These are phyloP conservation scores for Lamprotornis superbus DNA, from an alignment of 2,113 vertebrate species.

Conservation along the genomic window DNA sequence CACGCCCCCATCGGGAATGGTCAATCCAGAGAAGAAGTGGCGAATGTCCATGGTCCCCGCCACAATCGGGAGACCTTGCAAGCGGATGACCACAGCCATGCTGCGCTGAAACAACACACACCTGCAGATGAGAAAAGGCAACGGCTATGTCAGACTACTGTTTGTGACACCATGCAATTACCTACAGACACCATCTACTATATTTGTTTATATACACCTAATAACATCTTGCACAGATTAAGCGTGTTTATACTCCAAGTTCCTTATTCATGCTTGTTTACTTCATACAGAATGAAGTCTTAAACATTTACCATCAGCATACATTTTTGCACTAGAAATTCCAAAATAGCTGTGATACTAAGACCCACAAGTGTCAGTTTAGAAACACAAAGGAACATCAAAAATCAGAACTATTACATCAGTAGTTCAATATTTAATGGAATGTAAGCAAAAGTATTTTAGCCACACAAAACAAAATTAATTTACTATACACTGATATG, in stretches of 20 bases:
- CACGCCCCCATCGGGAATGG: slow-evolving; percentile 99
- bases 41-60: slow-evolving; percentile 99
- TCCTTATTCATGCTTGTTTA: slow-evolving; percentile 37
- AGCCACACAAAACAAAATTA: background rate
- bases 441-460: background rate
- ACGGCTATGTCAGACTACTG: slow-evolving; percentile 89
- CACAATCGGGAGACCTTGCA: slow-evolving; percentile 99
- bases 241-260: background rate
- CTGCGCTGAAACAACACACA: slow-evolving; percentile 96
- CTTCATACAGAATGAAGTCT: slow-evolving; percentile 36
- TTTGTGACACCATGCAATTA: slow-evolving; percentile 73
- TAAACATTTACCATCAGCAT: slow-evolving; percentile 32
- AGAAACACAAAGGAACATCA: background rate
- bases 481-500: background rate
- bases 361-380: slow-evolving; percentile 38
- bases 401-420: background rate
- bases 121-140: slow-evolving; percentile 99
- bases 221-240: slow-evolving; percentile 55
- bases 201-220: slow-evolving; percentile 59
- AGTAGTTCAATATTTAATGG: background rate
- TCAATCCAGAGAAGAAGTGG: slow-evolving; percentile 99
- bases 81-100: slow-evolving; percentile 99
- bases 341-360: slow-evolving; percentile 33
- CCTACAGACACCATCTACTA: slow-evolving; percentile 73
- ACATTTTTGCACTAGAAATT: slow-evolving; percentile 45